Percentiles rank a stretch among this genome's conserved stretches.
These are phyloP conservation scores for Scalopus aquaticus DNA, from an alignment of 2,113 vertebrate species.

Conservation along the genomic window DNA sequence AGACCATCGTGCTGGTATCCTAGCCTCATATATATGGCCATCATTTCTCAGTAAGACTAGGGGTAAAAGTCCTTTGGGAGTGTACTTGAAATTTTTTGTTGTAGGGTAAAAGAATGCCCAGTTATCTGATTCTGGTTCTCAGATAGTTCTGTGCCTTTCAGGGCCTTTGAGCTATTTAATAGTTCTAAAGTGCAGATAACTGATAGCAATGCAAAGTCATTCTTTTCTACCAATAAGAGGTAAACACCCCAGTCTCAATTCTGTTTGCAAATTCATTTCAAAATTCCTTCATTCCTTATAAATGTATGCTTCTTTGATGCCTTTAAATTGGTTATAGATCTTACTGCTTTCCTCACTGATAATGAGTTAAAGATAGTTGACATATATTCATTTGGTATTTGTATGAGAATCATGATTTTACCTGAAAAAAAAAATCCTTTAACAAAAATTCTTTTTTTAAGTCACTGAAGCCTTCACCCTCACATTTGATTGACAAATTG, in stretches of 20 bases:
- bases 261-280: neutral
- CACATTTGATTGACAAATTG: neutral
- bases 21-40: too few species aligned
- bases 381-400: neutral
- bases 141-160: neutral
- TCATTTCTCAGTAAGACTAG: neutral
- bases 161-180: neutral
- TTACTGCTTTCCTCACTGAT: neutral
- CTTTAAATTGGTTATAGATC: neutral
- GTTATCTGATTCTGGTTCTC: neutral
- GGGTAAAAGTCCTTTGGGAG: neutral
- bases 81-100: neutral
- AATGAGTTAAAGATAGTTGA: neutral
- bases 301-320: neutral
- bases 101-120: neutral
- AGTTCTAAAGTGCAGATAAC: neutral
- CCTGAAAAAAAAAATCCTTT: neutral
- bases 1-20: neutral
- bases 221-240: neutral
- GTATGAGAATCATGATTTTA: neutral
- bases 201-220: neutral
- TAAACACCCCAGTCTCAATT: neutral
- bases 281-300: neutral
- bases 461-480: neutral
- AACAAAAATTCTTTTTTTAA: slow-evolving; percentile 27